Base-by-base conservation (phyloP, 1,140 invertebrate genomes). In the Choristoneura fumiferana region DNA sequence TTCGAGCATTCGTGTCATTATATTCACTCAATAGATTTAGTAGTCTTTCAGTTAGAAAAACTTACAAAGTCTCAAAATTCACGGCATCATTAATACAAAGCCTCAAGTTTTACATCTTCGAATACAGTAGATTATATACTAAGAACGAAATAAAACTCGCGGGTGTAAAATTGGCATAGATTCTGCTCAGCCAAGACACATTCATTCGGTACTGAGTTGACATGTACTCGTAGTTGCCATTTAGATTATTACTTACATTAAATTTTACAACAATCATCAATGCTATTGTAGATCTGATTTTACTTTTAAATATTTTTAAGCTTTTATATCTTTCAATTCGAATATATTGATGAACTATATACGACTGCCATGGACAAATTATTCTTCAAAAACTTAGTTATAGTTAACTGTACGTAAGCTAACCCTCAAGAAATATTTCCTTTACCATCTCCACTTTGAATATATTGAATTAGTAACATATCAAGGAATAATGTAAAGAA, bases 21-120 rank as follows among this genome's bases (percentile, higher is more conserved):
- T 71, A 66, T 68, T 68, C 72, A 72, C 73, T 74, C 76, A 68
- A 73, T 86, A 86, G 83, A 88, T 87, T 89, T 82, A 76, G 80
- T 84, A 85, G 84, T 87, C 86, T 87, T 87, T 89, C 84, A 84
- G 33, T 67, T 62, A 65, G 84, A 89, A 87, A 86, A 85, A 87
- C 82, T 84, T 81, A 71, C 64, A 67, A 76, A 89, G 79, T 89
- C 86, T 85, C 73, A 17, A 49, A 49, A 29, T 22, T 49, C 43
- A 49, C 22, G 43, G 43, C 43, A 49, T 49, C 10, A 49, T 18
- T 49, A 17, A 49, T 8, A n/a, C n/a, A 49, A 49, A 9, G 40
- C 40, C 43, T 29, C 43, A 49, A 17, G 43, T 49, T 49, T 49
- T 49, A 12, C 43, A 49, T 17, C 18, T 49, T 49, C 43, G 43